Evolutionary conservation across 2,113 vertebrate genomes (phyloP).

Genomic region (human (Homo sapiens)): DNA sequence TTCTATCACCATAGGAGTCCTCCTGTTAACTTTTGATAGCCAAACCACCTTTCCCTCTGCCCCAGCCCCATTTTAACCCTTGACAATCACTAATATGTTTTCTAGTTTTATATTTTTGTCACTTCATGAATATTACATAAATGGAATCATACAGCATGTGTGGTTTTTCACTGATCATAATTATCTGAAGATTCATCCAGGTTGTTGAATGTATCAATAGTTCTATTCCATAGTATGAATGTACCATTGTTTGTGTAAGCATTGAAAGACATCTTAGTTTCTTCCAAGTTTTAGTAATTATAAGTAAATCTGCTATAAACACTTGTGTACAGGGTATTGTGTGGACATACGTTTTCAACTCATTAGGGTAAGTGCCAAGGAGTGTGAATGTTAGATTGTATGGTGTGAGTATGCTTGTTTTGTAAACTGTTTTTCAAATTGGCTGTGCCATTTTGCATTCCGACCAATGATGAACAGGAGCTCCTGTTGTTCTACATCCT

Average conservation of each 20-base stretch:
- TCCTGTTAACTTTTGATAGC: not conserved
- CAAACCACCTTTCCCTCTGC: not conserved
- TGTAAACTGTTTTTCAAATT: not conserved
- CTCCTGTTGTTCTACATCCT: not conserved
- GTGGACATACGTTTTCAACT: not conserved
- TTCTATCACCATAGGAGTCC: not conserved
- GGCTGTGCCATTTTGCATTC: not conserved
- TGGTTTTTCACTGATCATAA: not conserved
- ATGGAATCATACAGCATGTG: not conserved
- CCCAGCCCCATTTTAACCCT: not conserved
- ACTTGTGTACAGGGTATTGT: not conserved
- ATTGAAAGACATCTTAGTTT: not conserved
- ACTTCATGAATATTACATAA: not conserved
- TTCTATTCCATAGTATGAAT: not conserved
- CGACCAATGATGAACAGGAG: not conserved
- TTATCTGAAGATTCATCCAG: not conserved
- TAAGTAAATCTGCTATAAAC: not conserved
- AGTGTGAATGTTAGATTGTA: not conserved
- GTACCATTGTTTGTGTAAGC: not conserved
- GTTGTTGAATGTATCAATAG: not conserved
- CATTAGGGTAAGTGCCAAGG: not conserved
- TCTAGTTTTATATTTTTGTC: not conserved
- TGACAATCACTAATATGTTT: not conserved
- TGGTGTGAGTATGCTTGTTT: not conserved
- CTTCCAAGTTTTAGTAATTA: not conserved